Base-by-base conservation (phyloP, 1,140 invertebrate genomes). In the Zaprionus ghesquierei region DNA sequence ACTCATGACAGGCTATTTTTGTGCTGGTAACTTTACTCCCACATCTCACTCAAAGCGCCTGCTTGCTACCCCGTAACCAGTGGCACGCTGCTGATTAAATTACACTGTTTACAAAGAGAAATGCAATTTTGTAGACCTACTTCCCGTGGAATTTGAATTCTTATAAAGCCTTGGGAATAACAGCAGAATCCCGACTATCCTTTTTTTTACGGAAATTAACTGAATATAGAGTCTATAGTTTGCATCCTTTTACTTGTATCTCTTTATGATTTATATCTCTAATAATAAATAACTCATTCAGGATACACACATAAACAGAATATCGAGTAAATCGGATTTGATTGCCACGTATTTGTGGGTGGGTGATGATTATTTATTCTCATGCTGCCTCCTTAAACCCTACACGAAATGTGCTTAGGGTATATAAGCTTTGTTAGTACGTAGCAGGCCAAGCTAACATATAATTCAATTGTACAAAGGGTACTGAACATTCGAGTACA, bases 1-100 rank as follows among this genome's bases (percentile, higher is more conserved):
- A 59, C 61, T 75, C 59, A 75, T 66, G 79, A 65, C 79, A 70
- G 65, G 64, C 61, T 55, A 76, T 80, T 81, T 77, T 75, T 81
- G 73, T 61, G 72, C 38, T 59, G 64, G 60, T 70, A 49, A 49
- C 56, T 25, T 58, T 56, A 60, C 38, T 59, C 54, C 71, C 76
- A 49, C 61, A 61, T 31, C 58, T 61, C 50, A 56, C 66, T 79
- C 35, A 56, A 44, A n/a, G 23, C 38, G 13, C 46, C 6, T 29
- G 27, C 35, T 23, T 46, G 46, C 58, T 62, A 64, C 68, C 38
- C 51, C 50, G 35, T 15, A 27, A 35, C 15, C 50, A 12, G 38
- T 33, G 77, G 13, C 27, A 41, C 5, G 15, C n/a, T 41, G 35
- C 2, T n/a, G 35, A 41, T 41, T 18, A 41, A 41, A 41, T 41